A percentile compares a stretch with the other conserved stretches of the same genome.
These are phyloP conservation scores for Sebastes fasciatus DNA, from an alignment of 2,113 vertebrate species.

Conservation along the genomic window DNA sequence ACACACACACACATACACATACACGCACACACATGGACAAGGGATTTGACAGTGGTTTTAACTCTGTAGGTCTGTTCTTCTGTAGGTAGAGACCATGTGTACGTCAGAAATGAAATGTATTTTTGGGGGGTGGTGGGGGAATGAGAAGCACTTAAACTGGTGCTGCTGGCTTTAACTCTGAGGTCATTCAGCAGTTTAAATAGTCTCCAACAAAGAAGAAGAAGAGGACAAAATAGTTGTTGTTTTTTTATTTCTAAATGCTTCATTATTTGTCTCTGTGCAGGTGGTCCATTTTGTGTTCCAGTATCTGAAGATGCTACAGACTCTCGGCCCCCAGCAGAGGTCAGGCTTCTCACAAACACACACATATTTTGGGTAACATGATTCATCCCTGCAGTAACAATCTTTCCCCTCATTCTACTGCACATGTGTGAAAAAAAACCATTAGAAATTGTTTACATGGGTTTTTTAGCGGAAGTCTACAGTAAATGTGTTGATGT, in stretches of 20 bases:
- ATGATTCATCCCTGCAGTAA: background rate
- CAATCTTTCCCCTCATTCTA: background rate
- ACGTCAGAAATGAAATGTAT: background rate
- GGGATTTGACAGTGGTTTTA: background rate
- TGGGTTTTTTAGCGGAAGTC: background rate
- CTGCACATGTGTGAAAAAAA: background rate
- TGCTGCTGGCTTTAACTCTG: background rate
- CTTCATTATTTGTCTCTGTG: constrained; percentile 2
- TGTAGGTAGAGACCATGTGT: background rate
- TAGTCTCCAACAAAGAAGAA: background rate
- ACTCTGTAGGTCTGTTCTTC: background rate
- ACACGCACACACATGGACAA: background rate
- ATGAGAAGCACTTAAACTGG: background rate
- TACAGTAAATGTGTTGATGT: background rate
- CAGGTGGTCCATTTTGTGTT: constrained; percentile 94
- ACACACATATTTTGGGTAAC: background rate
- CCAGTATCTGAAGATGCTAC: constrained; percentile 97
- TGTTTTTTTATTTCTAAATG: background rate
- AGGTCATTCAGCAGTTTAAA: background rate
- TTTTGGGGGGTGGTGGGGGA: background rate
- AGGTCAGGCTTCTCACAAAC: constrained; percentile 81
- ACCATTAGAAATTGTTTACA: background rate
- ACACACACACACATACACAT: background rate
- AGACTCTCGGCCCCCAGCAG: constrained; percentile 91
- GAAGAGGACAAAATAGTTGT: background rate